Percentiles rank a stretch among this genome's conserved stretches.
Conservation (phyloP, 2,113 vertebrate species). For the Scomber colias region DNA sequence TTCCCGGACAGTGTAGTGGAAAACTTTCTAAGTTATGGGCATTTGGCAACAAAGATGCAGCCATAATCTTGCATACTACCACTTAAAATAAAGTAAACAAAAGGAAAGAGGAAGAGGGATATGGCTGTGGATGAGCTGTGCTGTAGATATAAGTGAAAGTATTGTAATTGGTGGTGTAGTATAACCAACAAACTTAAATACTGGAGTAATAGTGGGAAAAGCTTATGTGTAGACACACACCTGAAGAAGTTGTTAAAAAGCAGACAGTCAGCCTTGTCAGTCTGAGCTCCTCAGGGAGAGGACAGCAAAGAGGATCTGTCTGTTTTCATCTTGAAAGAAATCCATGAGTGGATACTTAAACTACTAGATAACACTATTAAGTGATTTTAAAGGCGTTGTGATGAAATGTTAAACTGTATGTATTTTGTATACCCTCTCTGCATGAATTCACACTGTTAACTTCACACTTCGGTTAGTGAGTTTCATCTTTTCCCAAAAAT, state of each 20-base stretch:
- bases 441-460: not conserved
- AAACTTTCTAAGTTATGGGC: not conserved
- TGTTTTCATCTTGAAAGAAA: slow-evolving; percentile 15
- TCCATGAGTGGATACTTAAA: not conserved
- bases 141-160: not conserved
- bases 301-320: not conserved
- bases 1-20: not conserved
- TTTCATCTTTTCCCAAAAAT: not conserved
- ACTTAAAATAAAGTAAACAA: slow-evolving; percentile 1
- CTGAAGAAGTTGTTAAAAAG: slow-evolving; percentile 17
- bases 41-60: not conserved
- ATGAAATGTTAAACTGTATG: not conserved
- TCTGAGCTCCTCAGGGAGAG: slow-evolving; percentile 13
- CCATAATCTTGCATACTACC: not conserved
- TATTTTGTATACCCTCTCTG: not conserved
- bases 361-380: not conserved
- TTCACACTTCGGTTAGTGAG: not conserved
- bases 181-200: slow-evolving; percentile 13
- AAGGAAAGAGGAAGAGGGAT: not conserved
- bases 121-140: not conserved
- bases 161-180: slow-evolving; percentile 11
- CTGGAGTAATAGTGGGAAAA: slow-evolving; percentile 22
- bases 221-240: slow-evolving; percentile 10
- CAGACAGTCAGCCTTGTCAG: slow-evolving; percentile 8
- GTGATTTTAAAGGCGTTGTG: not conserved